Evolutionary conservation across 2,797 vertebrate species (phyloP).

Genomic region (Helicolenus hilgendorfi): DNA sequence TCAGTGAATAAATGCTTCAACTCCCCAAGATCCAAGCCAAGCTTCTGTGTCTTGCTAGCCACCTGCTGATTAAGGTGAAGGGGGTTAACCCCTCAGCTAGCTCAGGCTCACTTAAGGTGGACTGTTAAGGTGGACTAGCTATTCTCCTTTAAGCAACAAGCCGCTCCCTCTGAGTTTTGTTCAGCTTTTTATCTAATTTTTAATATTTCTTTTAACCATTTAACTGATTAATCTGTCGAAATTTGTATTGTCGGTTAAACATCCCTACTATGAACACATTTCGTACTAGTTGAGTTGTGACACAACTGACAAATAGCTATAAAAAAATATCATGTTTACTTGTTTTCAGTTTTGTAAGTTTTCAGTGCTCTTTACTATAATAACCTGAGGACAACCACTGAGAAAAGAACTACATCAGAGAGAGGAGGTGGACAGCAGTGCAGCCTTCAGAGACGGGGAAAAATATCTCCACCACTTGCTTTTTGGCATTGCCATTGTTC

Average conservation of each 20-base stretch:
- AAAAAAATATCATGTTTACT: background rate
- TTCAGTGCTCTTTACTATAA: background rate
- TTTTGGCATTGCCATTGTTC: conserved; percentile 59
- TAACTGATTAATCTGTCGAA: background rate
- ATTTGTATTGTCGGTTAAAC: background rate
- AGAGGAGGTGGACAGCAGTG: background rate
- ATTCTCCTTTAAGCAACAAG: background rate
- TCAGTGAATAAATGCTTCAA: too few species aligned
- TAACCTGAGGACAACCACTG: conserved; percentile 4
- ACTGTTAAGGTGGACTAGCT: background rate
- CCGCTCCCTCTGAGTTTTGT: background rate
- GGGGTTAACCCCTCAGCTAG: background rate
- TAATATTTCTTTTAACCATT: background rate
- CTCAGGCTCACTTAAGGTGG: background rate
- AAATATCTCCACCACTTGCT: conserved; percentile 24
- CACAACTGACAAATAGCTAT: background rate
- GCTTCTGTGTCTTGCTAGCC: background rate
- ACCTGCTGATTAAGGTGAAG: background rate
- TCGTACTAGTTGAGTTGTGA: background rate
- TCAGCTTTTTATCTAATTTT: too few species aligned
- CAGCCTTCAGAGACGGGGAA: background rate
- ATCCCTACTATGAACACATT: background rate
- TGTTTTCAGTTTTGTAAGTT: background rate
- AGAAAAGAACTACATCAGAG: accelerated
- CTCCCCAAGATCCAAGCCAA: too few species aligned